Percentiles rank a stretch among this genome's conserved stretches.
These are phyloP conservation scores for Clarias macrocephalus DNA, from an alignment of 2,113 vertebrate species.

Conservation along the genomic window DNA sequence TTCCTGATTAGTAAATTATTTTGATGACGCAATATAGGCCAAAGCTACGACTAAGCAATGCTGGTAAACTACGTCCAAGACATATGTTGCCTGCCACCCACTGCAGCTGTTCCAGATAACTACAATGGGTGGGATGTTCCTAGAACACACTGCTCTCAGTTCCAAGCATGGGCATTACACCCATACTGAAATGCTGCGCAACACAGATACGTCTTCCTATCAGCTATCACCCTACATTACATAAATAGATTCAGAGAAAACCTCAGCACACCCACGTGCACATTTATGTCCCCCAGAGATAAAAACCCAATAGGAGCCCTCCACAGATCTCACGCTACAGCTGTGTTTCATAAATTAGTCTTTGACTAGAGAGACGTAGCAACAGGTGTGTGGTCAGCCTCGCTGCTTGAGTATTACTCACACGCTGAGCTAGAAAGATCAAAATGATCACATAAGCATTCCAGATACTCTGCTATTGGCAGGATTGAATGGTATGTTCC, in stretches of 20 bases:
- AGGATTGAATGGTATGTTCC: conserved; percentile 32
- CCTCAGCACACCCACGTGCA: background rate
- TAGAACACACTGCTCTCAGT: conserved; percentile 34
- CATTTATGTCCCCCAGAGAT: conserved; percentile 7
- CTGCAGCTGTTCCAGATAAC: conserved; percentile 35
- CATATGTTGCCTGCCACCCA: background rate
- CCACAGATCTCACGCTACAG: conserved; percentile 39
- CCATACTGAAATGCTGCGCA: conserved; percentile 5
- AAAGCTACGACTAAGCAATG: background rate
- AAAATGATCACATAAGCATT: conserved; percentile 35
- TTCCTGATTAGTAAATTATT: background rate
- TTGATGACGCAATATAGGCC: background rate
- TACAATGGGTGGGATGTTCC: conserved; percentile 37
- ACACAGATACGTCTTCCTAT: background rate
- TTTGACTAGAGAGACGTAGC: conserved; percentile 26
- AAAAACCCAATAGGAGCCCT: conserved; percentile 41
- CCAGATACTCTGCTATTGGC: conserved; percentile 33
- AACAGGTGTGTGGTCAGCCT: conserved; percentile 44
- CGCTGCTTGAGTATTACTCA: conserved; percentile 18
- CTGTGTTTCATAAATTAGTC: conserved; percentile 55
- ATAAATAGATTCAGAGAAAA: conserved; percentile 25
- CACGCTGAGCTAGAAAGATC: conserved; percentile 49
- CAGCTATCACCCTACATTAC: background rate
- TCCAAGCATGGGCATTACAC: conserved; percentile 33
- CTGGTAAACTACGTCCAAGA: background rate